Percentiles rank a stretch among this genome's conserved stretches.
phyloP scores from a whole-genome alignment of 2,888 invertebrate species.

The Ptilodon capucinus region DNA sequence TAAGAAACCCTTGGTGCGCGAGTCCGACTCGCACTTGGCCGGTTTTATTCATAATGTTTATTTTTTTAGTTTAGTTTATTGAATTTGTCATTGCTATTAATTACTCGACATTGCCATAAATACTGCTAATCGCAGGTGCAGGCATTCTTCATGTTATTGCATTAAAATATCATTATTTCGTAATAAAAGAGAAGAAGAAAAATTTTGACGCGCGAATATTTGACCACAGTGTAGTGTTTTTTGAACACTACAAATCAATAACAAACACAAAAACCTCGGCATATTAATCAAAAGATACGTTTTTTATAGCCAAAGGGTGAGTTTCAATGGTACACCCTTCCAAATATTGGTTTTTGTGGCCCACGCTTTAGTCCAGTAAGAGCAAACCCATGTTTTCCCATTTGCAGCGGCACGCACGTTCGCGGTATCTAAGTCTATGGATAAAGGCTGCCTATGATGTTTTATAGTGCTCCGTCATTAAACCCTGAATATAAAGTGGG shows the following conservation, averaged over 20 bases:
- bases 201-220: no score
- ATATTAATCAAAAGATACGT: conserved; percentile 77
- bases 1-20: no score
- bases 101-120: no score
- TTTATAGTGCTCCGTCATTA: conserved; percentile 78
- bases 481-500: conserved; percentile 77
- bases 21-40: no score
- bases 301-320: conserved; percentile 76
- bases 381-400: conserved; percentile 79
- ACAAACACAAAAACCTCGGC: conserved; percentile 39
- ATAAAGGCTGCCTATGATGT: conserved; percentile 67
- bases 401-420: conserved; percentile 66
- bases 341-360: conserved; percentile 80
- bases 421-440: conserved; percentile 63
- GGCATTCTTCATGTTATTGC: no score
- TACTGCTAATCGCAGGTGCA: no score
- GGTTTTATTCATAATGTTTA: no score
- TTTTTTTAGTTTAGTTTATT: no score
- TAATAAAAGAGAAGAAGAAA: no score
- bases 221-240: no score
- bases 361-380: conserved; percentile 70
- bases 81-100: no score
- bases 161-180: no score
- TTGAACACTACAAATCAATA: conserved; percentile 33
- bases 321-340: conserved; percentile 74